These are phyloP conservation scores for Formica exsecta DNA, from an alignment of 1,140 invertebrate genomes.

Conservation along the genomic window DNA sequence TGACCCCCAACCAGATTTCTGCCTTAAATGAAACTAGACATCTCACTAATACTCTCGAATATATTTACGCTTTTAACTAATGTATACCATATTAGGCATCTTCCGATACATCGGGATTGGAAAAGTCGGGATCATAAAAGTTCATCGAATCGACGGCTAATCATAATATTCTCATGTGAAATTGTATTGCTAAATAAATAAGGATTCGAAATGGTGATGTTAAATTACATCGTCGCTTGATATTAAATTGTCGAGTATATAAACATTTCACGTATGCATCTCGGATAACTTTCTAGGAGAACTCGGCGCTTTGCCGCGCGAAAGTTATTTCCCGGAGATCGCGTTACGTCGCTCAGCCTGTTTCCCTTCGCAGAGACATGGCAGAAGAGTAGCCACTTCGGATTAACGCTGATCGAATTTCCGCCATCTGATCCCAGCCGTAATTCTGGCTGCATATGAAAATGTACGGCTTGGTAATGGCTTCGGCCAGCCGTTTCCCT, in stretches of 20 bases:
- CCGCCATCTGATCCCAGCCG: conserved; percentile 69
- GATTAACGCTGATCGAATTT: conserved; percentile 69
- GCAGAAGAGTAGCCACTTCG: conserved; percentile 52
- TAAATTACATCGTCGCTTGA: conserved; percentile 1
- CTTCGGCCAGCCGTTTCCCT: conserved; percentile 15
- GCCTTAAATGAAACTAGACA: conserved; percentile 74
- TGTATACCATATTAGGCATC: not conserved
- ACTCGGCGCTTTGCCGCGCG: not conserved
- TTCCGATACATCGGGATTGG: not conserved
- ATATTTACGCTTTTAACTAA: conserved; percentile 68
- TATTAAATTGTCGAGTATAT: not conserved
- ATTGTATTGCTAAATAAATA: conserved; percentile 3
- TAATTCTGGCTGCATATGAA: conserved; percentile 66
- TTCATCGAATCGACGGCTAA: conserved; percentile 11
- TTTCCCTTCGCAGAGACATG: conserved; percentile 13
- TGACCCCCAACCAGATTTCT: conserved; percentile 66
- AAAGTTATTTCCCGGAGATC: conserved; percentile 52
- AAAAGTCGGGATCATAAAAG: not conserved
- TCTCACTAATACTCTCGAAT: conserved; percentile 65
- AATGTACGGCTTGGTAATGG: conserved; percentile 65
- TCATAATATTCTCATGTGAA: too few relatives aligned
- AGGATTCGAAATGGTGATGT: not conserved
- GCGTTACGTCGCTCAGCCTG: conserved; percentile 37
- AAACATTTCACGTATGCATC: conserved; percentile 4
- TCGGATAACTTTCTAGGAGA: not conserved